These are phyloP conservation scores for Onychostoma macrolepis DNA, from an alignment of 2,113 vertebrate genomes.

Conservation along the genomic window DNA sequence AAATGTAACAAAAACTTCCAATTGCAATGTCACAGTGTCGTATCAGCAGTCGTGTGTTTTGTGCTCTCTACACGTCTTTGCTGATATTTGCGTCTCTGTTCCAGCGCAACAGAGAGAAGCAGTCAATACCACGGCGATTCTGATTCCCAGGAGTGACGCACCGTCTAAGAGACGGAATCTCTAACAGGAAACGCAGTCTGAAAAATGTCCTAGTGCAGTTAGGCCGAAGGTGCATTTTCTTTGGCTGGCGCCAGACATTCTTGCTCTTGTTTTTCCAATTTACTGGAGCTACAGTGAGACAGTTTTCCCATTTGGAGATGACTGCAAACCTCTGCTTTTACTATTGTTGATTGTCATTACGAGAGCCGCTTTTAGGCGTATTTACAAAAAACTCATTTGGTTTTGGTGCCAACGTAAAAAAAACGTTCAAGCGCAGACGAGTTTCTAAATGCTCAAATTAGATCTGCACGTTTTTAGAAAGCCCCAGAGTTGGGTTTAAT, in stretches of 20 bases:
- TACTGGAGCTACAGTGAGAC: slow-evolving; percentile 55
- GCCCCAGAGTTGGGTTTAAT: slow-evolving; percentile 7
- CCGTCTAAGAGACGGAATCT: slow-evolving; percentile 60
- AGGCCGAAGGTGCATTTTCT: slow-evolving; percentile 61
- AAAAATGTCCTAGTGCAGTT: slow-evolving; percentile 58
- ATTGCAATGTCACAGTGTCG: background rate
- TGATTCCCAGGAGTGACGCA: slow-evolving; percentile 60
- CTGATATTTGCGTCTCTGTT: slow-evolving; percentile 13
- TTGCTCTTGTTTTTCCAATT: slow-evolving; percentile 63
- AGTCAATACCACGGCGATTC: slow-evolving; percentile 42
- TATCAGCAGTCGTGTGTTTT: background rate
- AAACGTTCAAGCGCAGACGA: background rate
- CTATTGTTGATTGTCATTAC: slow-evolving; percentile 45
- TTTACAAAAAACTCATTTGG: background rate
- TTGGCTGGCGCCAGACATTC: slow-evolving; percentile 60
- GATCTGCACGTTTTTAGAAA: slow-evolving; percentile 5
- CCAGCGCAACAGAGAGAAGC: background rate
- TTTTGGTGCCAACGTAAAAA: no score
- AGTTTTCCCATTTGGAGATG: slow-evolving; percentile 60
- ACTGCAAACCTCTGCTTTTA: slow-evolving; percentile 51
- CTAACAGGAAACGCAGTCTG: slow-evolving; percentile 62
- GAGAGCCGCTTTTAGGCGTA: slow-evolving; percentile 31
- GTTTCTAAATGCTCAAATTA: background rate
- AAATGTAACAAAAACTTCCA: background rate
- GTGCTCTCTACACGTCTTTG: background rate